A percentile compares a stretch with the other conserved stretches of the same genome.
Conservation (phyloP, 2,797 vertebrate species). For the Peromyscus melanophrys region DNA sequence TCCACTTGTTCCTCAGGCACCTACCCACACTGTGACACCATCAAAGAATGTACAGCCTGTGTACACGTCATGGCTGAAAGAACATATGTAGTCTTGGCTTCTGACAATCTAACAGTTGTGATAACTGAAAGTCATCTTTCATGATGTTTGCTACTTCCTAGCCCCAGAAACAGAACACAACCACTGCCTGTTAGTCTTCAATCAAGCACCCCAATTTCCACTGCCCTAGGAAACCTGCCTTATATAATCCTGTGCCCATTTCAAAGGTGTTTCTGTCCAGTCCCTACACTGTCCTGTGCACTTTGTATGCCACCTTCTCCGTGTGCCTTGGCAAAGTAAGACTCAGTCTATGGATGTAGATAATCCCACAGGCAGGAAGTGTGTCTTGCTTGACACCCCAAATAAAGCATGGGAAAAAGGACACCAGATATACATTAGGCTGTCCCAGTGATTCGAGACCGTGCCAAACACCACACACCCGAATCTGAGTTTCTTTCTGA, state of each 20-base stretch:
- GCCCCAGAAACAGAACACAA: background rate
- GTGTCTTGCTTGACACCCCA: conserved; percentile 32
- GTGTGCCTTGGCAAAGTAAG: conserved; percentile 30
- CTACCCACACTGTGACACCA: background rate
- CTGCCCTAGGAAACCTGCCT: background rate
- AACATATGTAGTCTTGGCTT: background rate
- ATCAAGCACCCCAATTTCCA: background rate
- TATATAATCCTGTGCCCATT: background rate
- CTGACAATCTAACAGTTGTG: background rate
- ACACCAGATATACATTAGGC: conserved; percentile 52
- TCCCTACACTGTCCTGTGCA: background rate
- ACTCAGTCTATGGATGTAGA: conserved; percentile 8
- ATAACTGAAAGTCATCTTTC: conserved; percentile 25
- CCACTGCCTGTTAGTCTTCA: background rate
- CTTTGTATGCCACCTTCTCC: background rate
- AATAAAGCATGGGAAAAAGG: conserved; percentile 72
- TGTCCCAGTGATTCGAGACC: conserved; percentile 58
- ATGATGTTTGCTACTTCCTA: conserved; percentile 7
- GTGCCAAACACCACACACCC: conserved; percentile 76
- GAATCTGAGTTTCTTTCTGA: conserved; percentile 72
- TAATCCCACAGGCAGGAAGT: conserved; percentile 22
- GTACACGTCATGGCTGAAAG: background rate
- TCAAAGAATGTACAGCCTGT: background rate
- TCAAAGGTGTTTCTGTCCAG: background rate
- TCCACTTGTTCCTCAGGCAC: background rate